phyloP scores from a whole-genome alignment of 2,888 invertebrate species.

The Aradus depressus region DNA sequence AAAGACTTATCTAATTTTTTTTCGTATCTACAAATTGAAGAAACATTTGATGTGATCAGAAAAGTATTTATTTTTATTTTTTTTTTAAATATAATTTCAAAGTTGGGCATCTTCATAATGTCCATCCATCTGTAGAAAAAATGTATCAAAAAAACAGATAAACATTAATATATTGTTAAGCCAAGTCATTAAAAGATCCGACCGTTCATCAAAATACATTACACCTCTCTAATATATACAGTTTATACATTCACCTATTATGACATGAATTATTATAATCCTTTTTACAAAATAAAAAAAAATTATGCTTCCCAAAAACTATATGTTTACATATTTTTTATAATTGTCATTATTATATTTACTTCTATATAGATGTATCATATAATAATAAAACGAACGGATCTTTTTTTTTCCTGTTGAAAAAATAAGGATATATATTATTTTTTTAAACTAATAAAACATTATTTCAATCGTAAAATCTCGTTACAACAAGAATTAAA shows the following conservation, averaged over 20 bases:
- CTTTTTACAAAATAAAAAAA: background rate
- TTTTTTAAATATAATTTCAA: no score
- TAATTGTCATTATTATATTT: no score
- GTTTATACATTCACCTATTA: background rate
- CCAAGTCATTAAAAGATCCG: constrained; percentile 20
- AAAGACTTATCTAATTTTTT: no score
- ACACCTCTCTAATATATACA: constrained; percentile 1
- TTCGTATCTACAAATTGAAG: no score
- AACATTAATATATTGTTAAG: constrained; percentile 11
- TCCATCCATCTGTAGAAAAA: constrained; percentile 24
- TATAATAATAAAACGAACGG: constrained; percentile 10
- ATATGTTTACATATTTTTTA: no score
- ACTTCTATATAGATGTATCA: no score
- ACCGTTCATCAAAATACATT: constrained; percentile 14
- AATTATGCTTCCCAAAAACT: constrained; percentile 24
- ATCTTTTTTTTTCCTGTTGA: constrained; percentile 8
- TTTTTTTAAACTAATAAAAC: constrained; percentile 1
- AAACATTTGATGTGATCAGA: no score
- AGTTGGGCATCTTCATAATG: constrained; percentile 26
- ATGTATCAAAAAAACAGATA: constrained; percentile 12
- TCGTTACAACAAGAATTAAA: constrained; percentile 12
- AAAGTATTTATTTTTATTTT: no score
- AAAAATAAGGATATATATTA: background rate
- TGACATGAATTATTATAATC: no score
- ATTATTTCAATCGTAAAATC: constrained; percentile 6